Evolutionary conservation across 2,797 vertebrate genomes (phyloP), one percentile per base, ranked within the genome.

Genomic region (Chiroxiphia lanceolata): DNA sequence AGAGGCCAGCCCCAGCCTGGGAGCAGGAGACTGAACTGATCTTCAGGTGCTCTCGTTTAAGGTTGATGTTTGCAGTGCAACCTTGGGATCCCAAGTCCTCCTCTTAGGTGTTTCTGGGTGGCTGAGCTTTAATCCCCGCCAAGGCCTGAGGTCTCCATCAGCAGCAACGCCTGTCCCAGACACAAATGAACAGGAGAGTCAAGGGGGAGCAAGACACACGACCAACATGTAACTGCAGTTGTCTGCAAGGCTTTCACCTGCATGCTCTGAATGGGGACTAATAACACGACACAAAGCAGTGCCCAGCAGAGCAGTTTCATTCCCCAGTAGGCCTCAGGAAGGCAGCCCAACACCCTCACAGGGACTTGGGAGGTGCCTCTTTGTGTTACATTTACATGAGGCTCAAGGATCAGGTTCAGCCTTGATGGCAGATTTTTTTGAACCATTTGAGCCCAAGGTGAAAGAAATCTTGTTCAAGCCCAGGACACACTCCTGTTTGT

Each of bases 111-210:
- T 94, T 96, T 97, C 91, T 83, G 72, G 88, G 82, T 71, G 60
- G 85, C 87, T 93, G 89, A 90, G 68, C 83, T 91, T 94, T 89
- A 94, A 96, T 94, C 93, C 82, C 91, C 6, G 8, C 82, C 93
- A 96, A 87, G 94, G 90, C 94, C 80, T 86, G 67, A 91, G 91
- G 91, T 91, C 75, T 97, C 89, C 92, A 72, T 80, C 94, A 97
- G 91, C 94, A 94, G 95, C 93, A 68, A 96, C 15, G 38, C 94
- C 97, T 97, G 95, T 74, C 60, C 44, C 72, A 3, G 75, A 89
- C 79, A 96, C 48, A 97, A 65, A 93, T 22, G 34, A 94, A 80
- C 3, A 5, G 26, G 31, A 56, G 40, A 77, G 77, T 96, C 68
- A 97, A 61, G n/a, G 53, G 33, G 38, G 23, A 94, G 76, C 9